Conservation (phyloP, 2,888 invertebrate species). For the Catocala nupta region DNA sequence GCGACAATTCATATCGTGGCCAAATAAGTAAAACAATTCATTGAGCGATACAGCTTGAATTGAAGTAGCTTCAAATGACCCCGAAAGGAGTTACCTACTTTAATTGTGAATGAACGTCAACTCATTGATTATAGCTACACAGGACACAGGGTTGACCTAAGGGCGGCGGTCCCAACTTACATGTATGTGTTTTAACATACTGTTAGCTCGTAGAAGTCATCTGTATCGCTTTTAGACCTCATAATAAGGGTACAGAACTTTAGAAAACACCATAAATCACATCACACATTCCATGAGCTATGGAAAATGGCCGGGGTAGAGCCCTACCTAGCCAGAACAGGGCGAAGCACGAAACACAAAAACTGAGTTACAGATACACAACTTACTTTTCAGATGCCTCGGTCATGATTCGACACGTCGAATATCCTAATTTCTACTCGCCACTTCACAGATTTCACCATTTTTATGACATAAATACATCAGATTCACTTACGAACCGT, state of each 20-base stretch:
- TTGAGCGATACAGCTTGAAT: slow-evolving; percentile 67
- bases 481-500: slow-evolving; percentile 86
- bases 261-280: slow-evolving; percentile 61
- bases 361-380: slow-evolving; percentile 70
- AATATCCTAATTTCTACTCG: slow-evolving; percentile 94
- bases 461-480: slow-evolving; percentile 94
- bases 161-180: slow-evolving; percentile 78
- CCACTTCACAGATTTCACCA: slow-evolving; percentile 94
- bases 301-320: slow-evolving; percentile 84
- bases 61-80: slow-evolving; percentile 77
- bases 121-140: slow-evolving; percentile 83
- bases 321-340: slow-evolving; percentile 78
- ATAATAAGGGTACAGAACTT: slow-evolving; percentile 39
- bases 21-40: slow-evolving; percentile 57
- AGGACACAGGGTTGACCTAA: slow-evolving; percentile 70
- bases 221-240: slow-evolving; percentile 25
- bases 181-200: slow-evolving; percentile 52
- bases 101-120: slow-evolving; percentile 83
- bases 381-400: slow-evolving; percentile 97
- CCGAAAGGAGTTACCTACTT: slow-evolving; percentile 77
- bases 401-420: slow-evolving; percentile 95
- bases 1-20: slow-evolving; percentile 29
- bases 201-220: slow-evolving; percentile 43
- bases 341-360: slow-evolving; percentile 72
- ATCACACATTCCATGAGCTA: slow-evolving; percentile 67